phyloP scores from a whole-genome alignment of 2,113 vertebrate genomes.

The Numida meleagris region DNA sequence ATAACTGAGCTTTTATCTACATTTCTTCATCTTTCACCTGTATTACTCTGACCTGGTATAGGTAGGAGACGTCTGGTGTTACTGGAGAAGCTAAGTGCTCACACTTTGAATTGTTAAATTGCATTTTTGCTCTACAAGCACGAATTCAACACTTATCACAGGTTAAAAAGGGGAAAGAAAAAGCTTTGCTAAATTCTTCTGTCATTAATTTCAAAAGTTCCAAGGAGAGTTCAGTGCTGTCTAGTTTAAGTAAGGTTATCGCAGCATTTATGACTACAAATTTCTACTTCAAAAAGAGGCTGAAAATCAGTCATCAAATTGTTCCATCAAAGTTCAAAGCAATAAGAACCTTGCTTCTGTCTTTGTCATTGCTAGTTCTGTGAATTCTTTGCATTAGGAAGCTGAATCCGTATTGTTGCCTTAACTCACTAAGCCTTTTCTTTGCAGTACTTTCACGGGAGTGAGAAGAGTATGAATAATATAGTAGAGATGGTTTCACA shows the following conservation, averaged over 20 bases:
- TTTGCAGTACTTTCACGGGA: not conserved
- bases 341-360: not conserved
- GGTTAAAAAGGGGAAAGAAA: not conserved
- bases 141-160: not conserved
- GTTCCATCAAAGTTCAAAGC: slow-evolving; percentile 22
- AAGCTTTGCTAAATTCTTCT: slow-evolving; percentile 2
- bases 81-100: not conserved
- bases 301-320: slow-evolving; percentile 30
- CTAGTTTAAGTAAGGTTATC: slow-evolving; percentile 32
- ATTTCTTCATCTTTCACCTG: not conserved
- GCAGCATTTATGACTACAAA: not conserved
- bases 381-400: not conserved
- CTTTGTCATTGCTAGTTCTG: not conserved
- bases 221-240: slow-evolving; percentile 25
- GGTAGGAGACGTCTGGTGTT: not conserved
- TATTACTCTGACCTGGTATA: not conserved
- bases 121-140: slow-evolving; percentile 25
- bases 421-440: not conserved
- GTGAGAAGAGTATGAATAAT: not conserved
- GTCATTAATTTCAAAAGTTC: slow-evolving; percentile 19
- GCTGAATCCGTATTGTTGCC: not conserved
- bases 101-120: not conserved
- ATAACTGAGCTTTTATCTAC: not conserved
- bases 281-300: slow-evolving; percentile 31
- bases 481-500: not conserved